Evolutionary conservation across 2,113 vertebrate genomes (phyloP).

Genomic region (Ictalurus furcatus): DNA sequence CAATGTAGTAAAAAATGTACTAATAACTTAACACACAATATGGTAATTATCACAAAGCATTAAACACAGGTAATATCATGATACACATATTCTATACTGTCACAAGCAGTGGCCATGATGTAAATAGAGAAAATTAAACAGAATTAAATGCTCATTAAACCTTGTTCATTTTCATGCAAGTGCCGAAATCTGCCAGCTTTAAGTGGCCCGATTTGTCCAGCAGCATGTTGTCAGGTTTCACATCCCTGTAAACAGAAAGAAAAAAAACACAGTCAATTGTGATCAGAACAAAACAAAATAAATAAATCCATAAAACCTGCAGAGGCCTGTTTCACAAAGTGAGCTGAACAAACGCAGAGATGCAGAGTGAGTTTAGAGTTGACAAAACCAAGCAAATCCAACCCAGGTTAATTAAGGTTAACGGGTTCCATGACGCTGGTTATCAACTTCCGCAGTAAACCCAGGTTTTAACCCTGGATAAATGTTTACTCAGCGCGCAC

Average conservation of each 20-base stretch:
- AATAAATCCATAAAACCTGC: background rate
- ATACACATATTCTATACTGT: background rate
- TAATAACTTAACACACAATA: background rate
- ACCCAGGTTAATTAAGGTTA: no score
- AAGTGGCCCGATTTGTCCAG: constrained; percentile 96
- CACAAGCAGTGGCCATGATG: background rate
- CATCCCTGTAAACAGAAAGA: constrained; percentile 78
- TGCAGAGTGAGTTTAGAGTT: no score
- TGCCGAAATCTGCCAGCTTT: constrained; percentile 98
- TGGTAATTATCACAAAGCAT: background rate
- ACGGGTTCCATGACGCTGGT: no score
- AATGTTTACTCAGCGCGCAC: no score
- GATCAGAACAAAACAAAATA: background rate
- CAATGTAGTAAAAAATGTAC: background rate
- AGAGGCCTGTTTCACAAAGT: background rate
- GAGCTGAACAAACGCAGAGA: no score
- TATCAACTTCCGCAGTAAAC: no score
- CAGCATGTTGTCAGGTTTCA: constrained; percentile 99
- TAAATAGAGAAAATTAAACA: background rate
- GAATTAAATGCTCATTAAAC: constrained; percentile 62
- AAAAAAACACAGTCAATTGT: background rate
- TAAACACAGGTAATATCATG: background rate
- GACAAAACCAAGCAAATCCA: no score
- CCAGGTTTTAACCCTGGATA: no score
- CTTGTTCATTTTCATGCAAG: constrained; percentile 99